Conservation (phyloP, 2,888 invertebrate species). For the Ctenicera cuprea region DNA sequence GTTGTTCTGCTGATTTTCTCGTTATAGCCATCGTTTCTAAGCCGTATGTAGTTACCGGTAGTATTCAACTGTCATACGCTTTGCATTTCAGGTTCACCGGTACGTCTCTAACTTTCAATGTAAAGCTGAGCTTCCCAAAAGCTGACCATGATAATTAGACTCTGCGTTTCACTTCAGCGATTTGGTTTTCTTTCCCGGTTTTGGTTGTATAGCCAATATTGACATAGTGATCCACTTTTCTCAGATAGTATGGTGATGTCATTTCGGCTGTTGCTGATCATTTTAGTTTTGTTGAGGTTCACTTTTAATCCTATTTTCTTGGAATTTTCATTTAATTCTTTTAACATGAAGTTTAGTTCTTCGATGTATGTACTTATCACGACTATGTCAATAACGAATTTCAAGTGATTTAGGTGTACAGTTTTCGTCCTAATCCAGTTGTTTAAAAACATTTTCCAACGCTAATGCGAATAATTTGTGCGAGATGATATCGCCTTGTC, state of each 20-base stretch:
- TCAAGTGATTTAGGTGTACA: background rate
- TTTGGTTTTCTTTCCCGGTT: background rate
- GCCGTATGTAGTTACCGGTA: too few species aligned
- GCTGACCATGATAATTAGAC: background rate
- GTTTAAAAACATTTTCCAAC: background rate
- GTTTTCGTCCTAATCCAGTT: background rate
- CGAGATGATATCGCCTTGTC: background rate
- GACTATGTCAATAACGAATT: background rate
- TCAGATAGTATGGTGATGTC: background rate
- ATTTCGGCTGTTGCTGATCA: background rate
- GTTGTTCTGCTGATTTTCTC: background rate
- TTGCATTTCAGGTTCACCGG: background rate
- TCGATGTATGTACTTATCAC: background rate
- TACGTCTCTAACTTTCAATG: background rate
- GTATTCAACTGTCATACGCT: too few species aligned
- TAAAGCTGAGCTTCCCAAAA: constrained; percentile 6
- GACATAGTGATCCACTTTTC: constrained; percentile 5
- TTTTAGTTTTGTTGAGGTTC: background rate
- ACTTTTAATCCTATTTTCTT: too few species aligned
- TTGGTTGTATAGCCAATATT: background rate
- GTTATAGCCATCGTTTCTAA: background rate
- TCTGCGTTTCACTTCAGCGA: background rate
- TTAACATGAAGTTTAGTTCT: background rate
- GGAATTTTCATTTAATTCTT: background rate
- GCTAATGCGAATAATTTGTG: background rate